Base-by-base conservation (phyloP, 1,140 invertebrate genomes). In the Lasioglossum albipes region DNA sequence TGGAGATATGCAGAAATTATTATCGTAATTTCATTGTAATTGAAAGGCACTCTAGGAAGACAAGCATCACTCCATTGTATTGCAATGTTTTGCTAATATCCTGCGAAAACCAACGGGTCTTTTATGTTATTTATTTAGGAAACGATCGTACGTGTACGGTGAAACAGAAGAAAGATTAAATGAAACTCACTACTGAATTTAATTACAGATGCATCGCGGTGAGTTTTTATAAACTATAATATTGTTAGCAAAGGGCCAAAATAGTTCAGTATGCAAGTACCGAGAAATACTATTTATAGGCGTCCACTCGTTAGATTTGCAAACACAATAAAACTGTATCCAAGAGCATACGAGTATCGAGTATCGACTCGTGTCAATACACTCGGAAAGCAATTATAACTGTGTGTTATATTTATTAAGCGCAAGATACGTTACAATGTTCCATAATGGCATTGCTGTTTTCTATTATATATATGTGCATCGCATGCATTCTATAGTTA, bases 201-300 rank as follows among this genome's bases (percentile, higher is more conserved):
- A 87, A 91, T 88, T 86, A 86, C 86, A 89, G 88, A 86, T 81
- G 64, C 54, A 83, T 79, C 59, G 65, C 71, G 42, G 69, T 67
- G 73, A 78, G 18, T 62, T 71, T 76, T 81, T 66, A 70, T 71
- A 54, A 64, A 65, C 41, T 61, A 57, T 45, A 74, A 67, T 67
- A 41, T 57, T 49, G 41, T 66, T 79, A 79, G 70, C 31, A 57
- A 27, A 74, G 20, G 7, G 49, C 7, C 12, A 22, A 57, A 74
- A 66, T 67, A 61, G 54, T 49, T 20, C 7, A n/a, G 54, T 49
- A 66, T 18, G 42, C 65, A 64, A 54, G 54, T 75, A 65, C 52
- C 52, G 61, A 62, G n/a, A 41, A 71, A 41, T 71, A 78, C 49
- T 71, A 22, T 79, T 74, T 36, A 7, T 74, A 74, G 41, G 18